Evolutionary conservation across 2,113 vertebrate genomes (phyloP).

Genomic region (Ascaphus truei): DNA sequence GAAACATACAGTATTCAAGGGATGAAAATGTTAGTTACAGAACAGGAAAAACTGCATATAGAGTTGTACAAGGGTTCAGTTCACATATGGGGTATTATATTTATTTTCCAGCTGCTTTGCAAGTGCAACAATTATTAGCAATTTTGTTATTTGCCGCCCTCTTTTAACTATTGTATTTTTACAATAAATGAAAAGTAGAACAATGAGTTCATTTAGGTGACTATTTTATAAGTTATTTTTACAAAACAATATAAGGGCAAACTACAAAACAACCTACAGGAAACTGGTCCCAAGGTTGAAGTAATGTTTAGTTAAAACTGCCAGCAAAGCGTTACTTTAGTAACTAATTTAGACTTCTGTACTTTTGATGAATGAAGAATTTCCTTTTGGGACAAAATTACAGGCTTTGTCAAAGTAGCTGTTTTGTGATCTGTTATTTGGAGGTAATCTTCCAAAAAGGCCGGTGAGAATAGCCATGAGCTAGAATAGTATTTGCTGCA

Average conservation of each 20-base stretch:
- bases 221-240: neutral
- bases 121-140: too few relatives aligned
- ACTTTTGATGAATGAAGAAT: slow-evolving; percentile 38
- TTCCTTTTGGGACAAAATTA: slow-evolving; percentile 41
- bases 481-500: neutral
- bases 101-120: neutral
- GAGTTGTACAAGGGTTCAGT: too few relatives aligned
- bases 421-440: slow-evolving; percentile 39
- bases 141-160: too few relatives aligned
- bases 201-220: too few relatives aligned
- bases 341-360: slow-evolving; percentile 7
- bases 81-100: too few relatives aligned
- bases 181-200: too few relatives aligned
- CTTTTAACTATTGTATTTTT: too few relatives aligned
- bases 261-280: neutral
- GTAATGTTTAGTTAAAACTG: neutral
- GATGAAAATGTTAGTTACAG: neutral
- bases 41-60: neutral
- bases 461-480: slow-evolving; percentile 20
- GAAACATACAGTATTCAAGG: too few relatives aligned
- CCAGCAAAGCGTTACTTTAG: neutral
- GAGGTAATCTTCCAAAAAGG: slow-evolving; percentile 31
- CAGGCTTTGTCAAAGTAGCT: slow-evolving; percentile 18
- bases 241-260: neutral
- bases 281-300: neutral